Conservation (phyloP, 1,140 invertebrate species). For the Dinoponera quadriceps region DNA sequence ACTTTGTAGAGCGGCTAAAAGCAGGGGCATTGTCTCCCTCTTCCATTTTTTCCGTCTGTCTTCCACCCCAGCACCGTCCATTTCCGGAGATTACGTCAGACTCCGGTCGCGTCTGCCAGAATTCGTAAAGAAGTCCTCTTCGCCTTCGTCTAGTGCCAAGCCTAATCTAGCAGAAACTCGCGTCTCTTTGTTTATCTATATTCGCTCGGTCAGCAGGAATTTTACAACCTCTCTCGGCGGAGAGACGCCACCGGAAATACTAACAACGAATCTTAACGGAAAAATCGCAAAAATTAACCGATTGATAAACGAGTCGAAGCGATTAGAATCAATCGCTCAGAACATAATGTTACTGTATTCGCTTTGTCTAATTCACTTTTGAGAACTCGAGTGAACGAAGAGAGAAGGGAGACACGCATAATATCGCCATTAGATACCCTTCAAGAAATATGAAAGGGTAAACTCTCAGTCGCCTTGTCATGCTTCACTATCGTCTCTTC, state of each 20-base stretch:
- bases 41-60: slow-evolving; percentile 43
- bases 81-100: slow-evolving; percentile 71
- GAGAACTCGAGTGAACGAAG: background rate
- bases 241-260: too few species aligned
- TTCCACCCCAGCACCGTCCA: slow-evolving; percentile 21
- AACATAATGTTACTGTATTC: background rate
- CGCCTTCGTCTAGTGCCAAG: slow-evolving; percentile 36
- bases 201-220: background rate
- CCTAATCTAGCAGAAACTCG: slow-evolving; percentile 61
- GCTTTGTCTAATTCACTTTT: background rate
- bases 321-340: background rate
- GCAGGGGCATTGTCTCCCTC: slow-evolving; percentile 50
- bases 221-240: too few species aligned
- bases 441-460: too few species aligned
- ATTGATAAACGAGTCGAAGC: background rate
- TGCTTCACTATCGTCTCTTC: background rate
- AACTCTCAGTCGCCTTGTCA: background rate
- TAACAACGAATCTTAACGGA: too few species aligned
- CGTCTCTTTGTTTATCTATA: slow-evolving; percentile 27
- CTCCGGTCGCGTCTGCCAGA: slow-evolving; percentile 63
- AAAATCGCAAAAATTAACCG: too few species aligned
- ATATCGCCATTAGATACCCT: too few species aligned
- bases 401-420: background rate
- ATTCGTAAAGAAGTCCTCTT: slow-evolving; percentile 64
- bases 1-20: slow-evolving; percentile 26